Percentiles rank a stretch among this genome's conserved stretches.
phyloP scores from a whole-genome alignment of 2,113 vertebrate genomes.

The Vidua chalybeata region DNA sequence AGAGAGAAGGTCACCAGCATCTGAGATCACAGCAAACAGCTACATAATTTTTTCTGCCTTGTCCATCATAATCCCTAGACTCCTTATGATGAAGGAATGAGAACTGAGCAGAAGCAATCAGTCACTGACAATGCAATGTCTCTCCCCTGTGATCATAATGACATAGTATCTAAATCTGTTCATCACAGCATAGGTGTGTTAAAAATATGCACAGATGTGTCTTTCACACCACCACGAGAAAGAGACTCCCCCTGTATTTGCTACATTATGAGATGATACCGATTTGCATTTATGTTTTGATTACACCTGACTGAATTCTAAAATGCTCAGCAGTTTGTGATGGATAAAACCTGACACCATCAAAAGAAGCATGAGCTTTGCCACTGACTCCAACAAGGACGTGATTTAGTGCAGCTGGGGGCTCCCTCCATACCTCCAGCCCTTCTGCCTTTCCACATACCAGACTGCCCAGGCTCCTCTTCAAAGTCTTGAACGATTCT shows the following conservation, averaged over 20 bases:
- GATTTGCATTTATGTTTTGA: conserved; percentile 60
- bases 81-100: background rate
- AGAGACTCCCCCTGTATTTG: conserved; percentile 51
- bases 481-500: background rate
- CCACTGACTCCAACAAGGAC: background rate
- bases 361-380: conserved; percentile 3
- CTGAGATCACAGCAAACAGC: background rate
- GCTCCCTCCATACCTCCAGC: background rate
- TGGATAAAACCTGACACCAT: conserved; percentile 20
- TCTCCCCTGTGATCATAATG: conserved; percentile 47
- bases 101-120: conserved; percentile 38
- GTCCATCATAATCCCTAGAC: background rate
- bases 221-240: conserved; percentile 33
- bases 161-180: conserved; percentile 34
- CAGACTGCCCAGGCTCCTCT: background rate
- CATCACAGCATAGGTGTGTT: conserved; percentile 35
- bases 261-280: conserved; percentile 13
- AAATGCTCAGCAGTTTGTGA: background rate
- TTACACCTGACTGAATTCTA: conserved; percentile 48
- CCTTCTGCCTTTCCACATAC: background rate
- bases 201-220: conserved; percentile 42
- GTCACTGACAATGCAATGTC: conserved; percentile 32
- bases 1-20: background rate
- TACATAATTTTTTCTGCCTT: background rate
- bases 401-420: background rate